Evolutionary conservation across 2,113 vertebrate genomes (phyloP).

Genomic region (Climacteris rufus): DNA sequence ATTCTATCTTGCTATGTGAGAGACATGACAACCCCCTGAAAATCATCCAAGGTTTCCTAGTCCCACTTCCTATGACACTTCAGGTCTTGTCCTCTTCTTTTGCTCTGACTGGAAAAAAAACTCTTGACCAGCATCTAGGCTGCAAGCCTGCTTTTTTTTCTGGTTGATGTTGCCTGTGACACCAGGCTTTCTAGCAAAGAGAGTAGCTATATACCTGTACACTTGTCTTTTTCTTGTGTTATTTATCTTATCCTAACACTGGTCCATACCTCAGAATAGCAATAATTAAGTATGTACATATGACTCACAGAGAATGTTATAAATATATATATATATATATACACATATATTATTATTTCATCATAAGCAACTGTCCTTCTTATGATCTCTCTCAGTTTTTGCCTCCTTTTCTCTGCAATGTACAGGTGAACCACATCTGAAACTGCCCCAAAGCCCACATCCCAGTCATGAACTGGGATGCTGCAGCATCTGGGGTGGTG

Average conservation of each 20-base stretch:
- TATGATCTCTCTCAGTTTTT: not conserved
- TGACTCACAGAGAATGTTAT: not conserved
- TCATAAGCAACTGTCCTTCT: not conserved
- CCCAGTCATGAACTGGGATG: not conserved
- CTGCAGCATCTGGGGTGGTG: not conserved
- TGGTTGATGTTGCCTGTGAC: not conserved
- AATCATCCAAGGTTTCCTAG: not conserved
- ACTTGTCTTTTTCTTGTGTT: not conserved
- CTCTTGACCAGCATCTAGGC: not conserved
- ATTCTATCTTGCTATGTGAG: not conserved
- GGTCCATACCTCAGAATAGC: not conserved
- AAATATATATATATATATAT: not conserved
- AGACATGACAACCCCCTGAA: not conserved
- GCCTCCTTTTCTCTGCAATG: not conserved
- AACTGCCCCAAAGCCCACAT: not conserved
- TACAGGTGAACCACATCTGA: not conserved
- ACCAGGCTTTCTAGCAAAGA: not conserved
- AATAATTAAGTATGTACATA: not conserved
- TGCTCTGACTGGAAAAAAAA: not conserved
- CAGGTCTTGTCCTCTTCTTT: not conserved
- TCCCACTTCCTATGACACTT: not conserved
- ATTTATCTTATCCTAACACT: not conserved
- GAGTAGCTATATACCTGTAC: not conserved
- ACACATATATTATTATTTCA: no score
- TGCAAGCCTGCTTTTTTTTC: not conserved